These are phyloP conservation scores for Dipodomys merriami DNA, from an alignment of 2,113 vertebrate genomes.

Conservation along the genomic window DNA sequence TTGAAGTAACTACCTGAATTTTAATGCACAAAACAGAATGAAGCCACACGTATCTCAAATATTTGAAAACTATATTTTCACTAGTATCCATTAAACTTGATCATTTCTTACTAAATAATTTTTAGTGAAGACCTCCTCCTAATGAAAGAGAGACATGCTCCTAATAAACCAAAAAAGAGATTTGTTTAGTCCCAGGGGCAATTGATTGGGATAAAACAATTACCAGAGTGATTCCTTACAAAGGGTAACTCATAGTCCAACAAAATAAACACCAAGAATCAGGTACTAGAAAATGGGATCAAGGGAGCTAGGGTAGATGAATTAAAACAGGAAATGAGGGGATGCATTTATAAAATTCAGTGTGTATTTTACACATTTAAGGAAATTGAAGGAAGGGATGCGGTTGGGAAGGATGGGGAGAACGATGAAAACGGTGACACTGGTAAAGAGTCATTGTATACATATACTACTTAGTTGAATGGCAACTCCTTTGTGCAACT, in stretches of 20 bases:
- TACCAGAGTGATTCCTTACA: too few species aligned
- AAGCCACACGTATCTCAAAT: not conserved
- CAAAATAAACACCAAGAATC: too few species aligned
- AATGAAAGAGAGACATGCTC: not conserved
- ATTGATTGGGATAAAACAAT: not conserved
- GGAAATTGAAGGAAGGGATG: not conserved
- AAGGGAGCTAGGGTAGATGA: too few species aligned
- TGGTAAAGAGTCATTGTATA: too few species aligned
- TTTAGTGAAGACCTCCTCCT: not conserved
- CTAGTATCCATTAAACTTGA: not conserved
- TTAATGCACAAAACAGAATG: constrained; percentile 14
- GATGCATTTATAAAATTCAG: too few species aligned
- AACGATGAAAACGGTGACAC: too few species aligned
- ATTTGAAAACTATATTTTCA: constrained; percentile 35
- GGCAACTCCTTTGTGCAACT: too few species aligned
- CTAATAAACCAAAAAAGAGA: not conserved
- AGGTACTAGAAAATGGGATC: too few species aligned
- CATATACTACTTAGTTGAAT: too few species aligned
- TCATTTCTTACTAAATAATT: constrained; percentile 12
- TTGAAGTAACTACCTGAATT: not conserved
- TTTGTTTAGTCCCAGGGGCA: constrained; percentile 10
- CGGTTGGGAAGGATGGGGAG: too few species aligned
- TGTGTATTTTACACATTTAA: not conserved
- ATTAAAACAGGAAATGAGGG: too few species aligned
- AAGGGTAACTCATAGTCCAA: too few species aligned